Evolutionary conservation across 2,888 invertebrate genomes (phyloP), one percentile per base, ranked within the genome.

Genomic region (Dyspetes luteomarginatus): DNA sequence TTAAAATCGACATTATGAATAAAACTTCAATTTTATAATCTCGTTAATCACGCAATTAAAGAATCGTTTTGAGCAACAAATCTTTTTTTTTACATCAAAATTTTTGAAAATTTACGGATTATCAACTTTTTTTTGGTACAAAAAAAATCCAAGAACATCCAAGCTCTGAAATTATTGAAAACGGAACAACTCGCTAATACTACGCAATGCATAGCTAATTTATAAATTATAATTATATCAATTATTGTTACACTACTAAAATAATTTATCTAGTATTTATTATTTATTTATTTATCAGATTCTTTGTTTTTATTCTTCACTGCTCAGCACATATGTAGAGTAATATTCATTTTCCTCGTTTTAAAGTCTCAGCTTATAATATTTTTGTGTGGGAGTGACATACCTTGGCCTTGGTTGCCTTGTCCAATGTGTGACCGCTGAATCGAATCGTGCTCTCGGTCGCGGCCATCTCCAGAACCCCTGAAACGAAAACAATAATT

Each of bases 381-480:
- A 36, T 19, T 19, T n/a, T 24, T 24, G 15, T 24, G 15, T n/a
- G 43, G 43, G 15, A 1, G 45, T 26, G 56, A 64, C 82, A 86
- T 83, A 91, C 97, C 94, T 99, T 99, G 88, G 99, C 99, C 93
- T 99, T 98, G 92, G 98, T 98, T 89, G 98, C 99, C 94, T 99
- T 99, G 94, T 99, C 99, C 93, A 97, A 94, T 91, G 99, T 99
- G 93, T 98, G 98, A 91, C 97, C 98, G 94, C 97, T 98, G 94
- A 98, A 98, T 93, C 97, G 97, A 93, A 98, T 96, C 91, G 95
- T 94, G 90, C 95, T 96, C 93, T 96, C 96, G 92, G 96, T 95
- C 91, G 96, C 95, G 93, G 96, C 95, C 96, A 96, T 96, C 93
- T 96, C 96, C 95, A 96, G 94, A 94, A 96, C 95, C 94, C 96